Evolutionary conservation across 2,113 vertebrate species (phyloP), one percentile per base, ranked within the genome.

Genomic region (Gavialis gangeticus): DNA sequence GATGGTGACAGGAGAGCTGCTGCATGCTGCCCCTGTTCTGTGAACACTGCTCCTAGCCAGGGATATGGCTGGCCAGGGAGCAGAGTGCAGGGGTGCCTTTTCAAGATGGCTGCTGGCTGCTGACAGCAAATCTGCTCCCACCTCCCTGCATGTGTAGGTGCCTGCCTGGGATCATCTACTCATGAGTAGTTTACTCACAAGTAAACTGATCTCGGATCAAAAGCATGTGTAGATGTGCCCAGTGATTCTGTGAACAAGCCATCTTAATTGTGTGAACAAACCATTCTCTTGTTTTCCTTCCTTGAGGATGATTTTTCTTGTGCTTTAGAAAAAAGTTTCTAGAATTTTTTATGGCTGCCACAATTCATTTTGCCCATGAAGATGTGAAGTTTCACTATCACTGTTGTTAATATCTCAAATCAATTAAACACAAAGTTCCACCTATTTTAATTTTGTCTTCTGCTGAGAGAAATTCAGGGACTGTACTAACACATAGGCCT

Each of bases 311-410:
- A 3, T 46, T 56, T 34, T 71, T 54, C 67, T 54, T 2, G 3
- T 13, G 2, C 1, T 6, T 83, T 10, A 84, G 64, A 56, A 84
- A 88, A 93, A 88, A 71, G 84, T 86, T 58, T 71, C 84, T 87
- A 46, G 55, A 83, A 54, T 83, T 16, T n/a, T 87, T 28, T 78
- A 90, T 19, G 83, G 24, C 78, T 95, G 91, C 75, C 88, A 25
- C 88, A 93, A 73, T 95, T 91, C 82, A 88, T 67, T 22, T 85
- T 79, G 56, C 79, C 91, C 85, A 67, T 78, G 84, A 96, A 91
- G 80, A 84, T 94, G 60, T 95, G 76, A 96, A 92, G 83, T 90
- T 93, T 95, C 82, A 24, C 94, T 97, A 95, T 84, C 54, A 56
- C 80, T 93, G 91, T 84, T 75, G 89, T 92, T 93, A 56, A 19